Percentiles rank a stretch among this genome's conserved stretches.
Conservation (phyloP, 2,797 vertebrate species). For the Channa striata region DNA sequence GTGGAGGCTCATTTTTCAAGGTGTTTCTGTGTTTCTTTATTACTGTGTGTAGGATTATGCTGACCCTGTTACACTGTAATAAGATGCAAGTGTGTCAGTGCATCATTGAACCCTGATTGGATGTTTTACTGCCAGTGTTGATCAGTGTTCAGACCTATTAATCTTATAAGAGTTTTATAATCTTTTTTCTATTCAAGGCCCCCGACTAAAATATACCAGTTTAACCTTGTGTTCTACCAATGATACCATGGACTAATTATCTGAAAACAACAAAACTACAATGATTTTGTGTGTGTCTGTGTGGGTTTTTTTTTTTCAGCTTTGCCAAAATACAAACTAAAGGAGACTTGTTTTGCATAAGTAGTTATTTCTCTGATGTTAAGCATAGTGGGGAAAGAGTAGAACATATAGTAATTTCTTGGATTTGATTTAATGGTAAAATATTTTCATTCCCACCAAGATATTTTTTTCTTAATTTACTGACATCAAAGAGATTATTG, state of each 20-base stretch:
- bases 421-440: no score
- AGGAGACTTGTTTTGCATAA: slow-evolving; percentile 24
- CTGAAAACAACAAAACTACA: neutral
- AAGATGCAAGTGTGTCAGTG: neutral
- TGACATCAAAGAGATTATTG: no score
- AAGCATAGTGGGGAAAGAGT: no score
- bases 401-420: no score
- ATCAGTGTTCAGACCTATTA: neutral
- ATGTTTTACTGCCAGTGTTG: neutral
- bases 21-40: neutral
- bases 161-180: neutral
- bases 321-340: neutral
- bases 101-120: neutral
- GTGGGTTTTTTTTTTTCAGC: neutral
- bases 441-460: no score
- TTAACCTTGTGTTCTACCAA: neutral
- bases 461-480: no score
- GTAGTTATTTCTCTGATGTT: no score
- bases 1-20: slow-evolving; percentile 3
- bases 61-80: neutral
- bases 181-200: neutral
- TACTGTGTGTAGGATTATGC: slow-evolving; percentile 6
- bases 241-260: neutral
- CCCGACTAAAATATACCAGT: neutral
- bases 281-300: no score